phyloP scores from a whole-genome alignment of 2,113 vertebrate genomes.

The Carettochelys insculpta region DNA sequence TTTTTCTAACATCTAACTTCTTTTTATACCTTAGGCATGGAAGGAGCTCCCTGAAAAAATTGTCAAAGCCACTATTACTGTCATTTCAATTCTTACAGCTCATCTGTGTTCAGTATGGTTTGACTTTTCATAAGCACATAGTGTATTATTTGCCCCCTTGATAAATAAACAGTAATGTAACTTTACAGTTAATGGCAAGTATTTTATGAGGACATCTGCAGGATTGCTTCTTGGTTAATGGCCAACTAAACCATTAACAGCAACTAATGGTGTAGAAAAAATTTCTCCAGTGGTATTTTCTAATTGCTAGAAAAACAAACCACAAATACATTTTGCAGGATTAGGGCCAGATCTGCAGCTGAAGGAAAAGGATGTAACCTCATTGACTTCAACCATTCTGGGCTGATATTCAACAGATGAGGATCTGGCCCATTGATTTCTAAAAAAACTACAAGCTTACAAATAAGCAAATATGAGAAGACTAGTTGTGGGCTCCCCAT shows the following conservation, averaged over 20 bases:
- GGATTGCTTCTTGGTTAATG: neutral
- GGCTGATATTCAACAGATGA: neutral
- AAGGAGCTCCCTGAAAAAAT: too few species aligned
- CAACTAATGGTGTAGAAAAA: conserved; percentile 29
- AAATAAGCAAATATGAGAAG: neutral
- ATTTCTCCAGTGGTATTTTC: conserved; percentile 32
- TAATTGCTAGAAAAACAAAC: conserved; percentile 61
- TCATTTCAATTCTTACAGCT: neutral
- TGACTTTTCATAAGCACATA: neutral
- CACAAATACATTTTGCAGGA: conserved; percentile 34
- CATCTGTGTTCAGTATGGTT: neutral
- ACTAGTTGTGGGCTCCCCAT: neutral
- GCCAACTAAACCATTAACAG: conserved; percentile 52
- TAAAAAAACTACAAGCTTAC: neutral
- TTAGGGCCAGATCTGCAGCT: neutral
- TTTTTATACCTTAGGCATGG: neutral
- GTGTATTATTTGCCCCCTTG: neutral
- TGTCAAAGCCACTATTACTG: neutral
- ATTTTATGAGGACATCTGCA: conserved; percentile 1
- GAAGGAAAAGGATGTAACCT: neutral
- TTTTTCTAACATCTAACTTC: too few species aligned
- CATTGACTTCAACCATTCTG: neutral
- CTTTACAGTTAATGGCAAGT: neutral
- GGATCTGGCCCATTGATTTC: neutral
- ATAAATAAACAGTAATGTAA: conserved; percentile 32